phyloP scores from a whole-genome alignment of 2,888 invertebrate genomes.

The Crioceris asparagi region DNA sequence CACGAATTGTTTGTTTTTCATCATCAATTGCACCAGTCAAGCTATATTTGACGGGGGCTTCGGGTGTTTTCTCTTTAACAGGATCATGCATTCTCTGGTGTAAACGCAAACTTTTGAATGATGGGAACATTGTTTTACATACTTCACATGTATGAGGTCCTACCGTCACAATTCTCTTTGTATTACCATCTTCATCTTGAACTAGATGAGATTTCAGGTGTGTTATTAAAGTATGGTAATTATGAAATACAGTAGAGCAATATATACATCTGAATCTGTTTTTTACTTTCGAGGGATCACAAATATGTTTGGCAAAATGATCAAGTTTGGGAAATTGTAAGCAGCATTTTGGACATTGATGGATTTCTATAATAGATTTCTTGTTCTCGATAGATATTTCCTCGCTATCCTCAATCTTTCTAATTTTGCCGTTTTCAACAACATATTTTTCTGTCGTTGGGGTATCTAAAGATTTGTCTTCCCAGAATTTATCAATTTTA shows the following conservation, averaged over 20 bases:
- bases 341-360: constrained; percentile 40
- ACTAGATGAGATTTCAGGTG: constrained; percentile 51
- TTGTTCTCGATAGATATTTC: constrained; percentile 17
- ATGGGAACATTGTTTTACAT: constrained; percentile 56
- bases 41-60: constrained; percentile 40
- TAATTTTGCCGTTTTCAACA: constrained; percentile 24
- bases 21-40: constrained; percentile 26
- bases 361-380: constrained; percentile 29
- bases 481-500: constrained; percentile 49
- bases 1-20: constrained; percentile 26
- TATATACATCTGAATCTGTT: constrained; percentile 42
- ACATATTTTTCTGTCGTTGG: constrained; percentile 26
- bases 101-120: constrained; percentile 55
- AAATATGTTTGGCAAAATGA: constrained; percentile 39
- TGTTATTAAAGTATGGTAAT: constrained; percentile 39
- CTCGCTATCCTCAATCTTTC: constrained; percentile 23
- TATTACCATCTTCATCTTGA: constrained; percentile 13
- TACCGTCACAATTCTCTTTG: constrained; percentile 18
- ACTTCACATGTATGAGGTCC: constrained; percentile 46
- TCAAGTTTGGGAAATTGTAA: constrained; percentile 39
- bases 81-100: constrained; percentile 68
- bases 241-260: constrained; percentile 40
- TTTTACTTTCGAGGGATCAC: constrained; percentile 30
- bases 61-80: constrained; percentile 44
- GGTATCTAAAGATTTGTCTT: constrained; percentile 28